These are phyloP conservation scores for Mixornis gularis DNA, from an alignment of 2,113 vertebrate genomes.

Conservation along the genomic window DNA sequence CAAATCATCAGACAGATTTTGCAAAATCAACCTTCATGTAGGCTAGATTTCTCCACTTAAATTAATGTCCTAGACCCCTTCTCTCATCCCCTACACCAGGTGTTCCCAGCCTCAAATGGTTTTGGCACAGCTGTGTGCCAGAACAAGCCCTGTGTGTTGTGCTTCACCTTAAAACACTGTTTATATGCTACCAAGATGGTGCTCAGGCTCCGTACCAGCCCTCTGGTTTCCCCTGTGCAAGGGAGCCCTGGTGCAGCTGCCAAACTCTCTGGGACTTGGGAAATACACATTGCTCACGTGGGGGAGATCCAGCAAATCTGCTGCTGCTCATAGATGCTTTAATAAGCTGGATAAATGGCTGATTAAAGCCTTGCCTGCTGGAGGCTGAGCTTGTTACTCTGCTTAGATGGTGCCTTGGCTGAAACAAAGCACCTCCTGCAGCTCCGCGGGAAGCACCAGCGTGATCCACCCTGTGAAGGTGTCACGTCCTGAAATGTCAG, in stretches of 20 bases:
- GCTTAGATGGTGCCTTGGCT: neutral
- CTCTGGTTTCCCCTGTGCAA: neutral
- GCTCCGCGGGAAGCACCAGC: rapidly evolving
- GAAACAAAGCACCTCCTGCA: neutral
- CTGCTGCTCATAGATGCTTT: neutral
- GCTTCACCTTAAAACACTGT: neutral
- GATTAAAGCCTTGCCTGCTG: neutral
- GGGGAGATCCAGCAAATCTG: neutral
- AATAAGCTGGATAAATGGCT: neutral
- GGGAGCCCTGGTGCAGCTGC: neutral
- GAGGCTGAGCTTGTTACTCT: neutral
- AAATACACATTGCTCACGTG: neutral
- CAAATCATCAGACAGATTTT: neutral
- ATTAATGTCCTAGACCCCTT: neutral
- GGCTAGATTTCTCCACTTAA: neutral
- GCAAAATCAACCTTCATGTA: neutral
- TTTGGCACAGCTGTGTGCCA: neutral
- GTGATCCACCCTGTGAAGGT: neutral
- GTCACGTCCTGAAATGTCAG: neutral
- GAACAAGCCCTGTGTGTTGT: neutral
- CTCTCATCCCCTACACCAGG: neutral
- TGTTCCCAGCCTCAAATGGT: neutral
- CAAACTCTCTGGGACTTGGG: neutral
- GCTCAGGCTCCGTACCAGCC: neutral
- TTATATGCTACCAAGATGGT: neutral